Percentiles rank a stretch among this genome's conserved stretches.
These are phyloP conservation scores for Scaptomyza polygonia DNA, from an alignment of 2,888 invertebrate genomes.

Conservation along the genomic window DNA sequence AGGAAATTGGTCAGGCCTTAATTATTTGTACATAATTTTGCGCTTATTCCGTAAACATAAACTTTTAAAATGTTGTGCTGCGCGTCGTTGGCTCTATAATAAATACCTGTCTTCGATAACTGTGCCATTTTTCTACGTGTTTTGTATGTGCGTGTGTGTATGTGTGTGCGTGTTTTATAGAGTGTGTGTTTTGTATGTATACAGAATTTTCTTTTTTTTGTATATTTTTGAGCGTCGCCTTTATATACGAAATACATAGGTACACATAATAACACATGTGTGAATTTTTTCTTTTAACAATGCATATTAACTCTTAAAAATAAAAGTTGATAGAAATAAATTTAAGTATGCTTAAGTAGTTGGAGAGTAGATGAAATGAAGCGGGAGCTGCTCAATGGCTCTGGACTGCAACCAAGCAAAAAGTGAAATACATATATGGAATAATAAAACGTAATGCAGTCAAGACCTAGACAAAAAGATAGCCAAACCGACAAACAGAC, in stretches of 20 bases:
- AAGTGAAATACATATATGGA: not conserved
- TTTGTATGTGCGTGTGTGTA: conserved; percentile 1
- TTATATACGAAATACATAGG: conserved; percentile 32
- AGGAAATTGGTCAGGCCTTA: not conserved
- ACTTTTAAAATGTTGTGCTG: not conserved
- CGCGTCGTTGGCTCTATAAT: not conserved
- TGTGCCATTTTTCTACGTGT: conserved; percentile 24
- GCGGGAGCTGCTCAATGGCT: not conserved
- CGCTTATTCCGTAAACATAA: not conserved
- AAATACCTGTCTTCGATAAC: conserved; percentile 26
- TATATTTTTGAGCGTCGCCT: conserved; percentile 47
- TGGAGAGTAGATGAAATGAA: not conserved
- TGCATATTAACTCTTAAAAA: too few species aligned
- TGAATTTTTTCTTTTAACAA: not conserved
- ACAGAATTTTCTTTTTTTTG: conserved; percentile 50
- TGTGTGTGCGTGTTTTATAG: conserved; percentile 8
- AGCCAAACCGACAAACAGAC: not conserved
- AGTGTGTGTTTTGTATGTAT: conserved; percentile 49
- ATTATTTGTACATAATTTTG: not conserved
- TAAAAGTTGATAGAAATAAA: not conserved
- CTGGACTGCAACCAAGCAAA: not conserved
- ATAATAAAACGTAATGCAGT: not conserved
- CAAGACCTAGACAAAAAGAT: not conserved
- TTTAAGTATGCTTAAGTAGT: not conserved
- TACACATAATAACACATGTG: not conserved